Conservation (phyloP, 1,140 invertebrate genomes). For the Philaenus spumarius region DNA sequence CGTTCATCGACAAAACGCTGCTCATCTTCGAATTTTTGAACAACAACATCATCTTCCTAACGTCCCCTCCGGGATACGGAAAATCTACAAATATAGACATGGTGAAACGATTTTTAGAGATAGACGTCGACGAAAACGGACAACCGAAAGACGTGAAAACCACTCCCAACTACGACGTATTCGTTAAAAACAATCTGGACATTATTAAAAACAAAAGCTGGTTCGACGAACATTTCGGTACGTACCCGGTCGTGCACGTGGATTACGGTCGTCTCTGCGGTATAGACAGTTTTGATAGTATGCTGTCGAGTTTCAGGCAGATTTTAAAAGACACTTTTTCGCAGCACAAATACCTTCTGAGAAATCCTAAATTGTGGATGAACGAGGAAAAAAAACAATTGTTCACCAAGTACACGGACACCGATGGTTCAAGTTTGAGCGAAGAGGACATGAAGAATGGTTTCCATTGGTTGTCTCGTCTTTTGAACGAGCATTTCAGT, state of each 20-base stretch:
- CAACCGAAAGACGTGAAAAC: not conserved
- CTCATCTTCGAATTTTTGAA: not conserved
- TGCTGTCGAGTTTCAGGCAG: not conserved
- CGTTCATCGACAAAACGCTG: conserved; percentile 1
- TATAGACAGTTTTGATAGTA: not conserved
- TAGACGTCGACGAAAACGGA: not conserved
- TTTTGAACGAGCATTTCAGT: not conserved
- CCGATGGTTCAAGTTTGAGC: not conserved
- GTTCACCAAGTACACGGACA: not conserved
- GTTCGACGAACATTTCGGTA: conserved; percentile 1
- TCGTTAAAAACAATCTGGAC: not conserved
- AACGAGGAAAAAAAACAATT: not conserved
- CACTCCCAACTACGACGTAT: not conserved
- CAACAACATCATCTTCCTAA: not conserved
- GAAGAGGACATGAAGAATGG: not conserved
- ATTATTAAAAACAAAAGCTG: not conserved
- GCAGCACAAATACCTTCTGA: not conserved
- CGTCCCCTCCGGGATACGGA: not conserved
- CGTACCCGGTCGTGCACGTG: not conserved
- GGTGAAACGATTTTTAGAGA: not conserved
- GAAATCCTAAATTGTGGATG: not conserved
- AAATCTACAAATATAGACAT: conserved; percentile 3
- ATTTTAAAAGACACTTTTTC: not conserved
- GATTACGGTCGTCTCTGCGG: not conserved
- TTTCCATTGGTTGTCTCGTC: not conserved